Evolutionary conservation across 1,140 invertebrate species (phyloP), one percentile per base, ranked within the genome.

Genomic region (Euglossa dilemma): DNA sequence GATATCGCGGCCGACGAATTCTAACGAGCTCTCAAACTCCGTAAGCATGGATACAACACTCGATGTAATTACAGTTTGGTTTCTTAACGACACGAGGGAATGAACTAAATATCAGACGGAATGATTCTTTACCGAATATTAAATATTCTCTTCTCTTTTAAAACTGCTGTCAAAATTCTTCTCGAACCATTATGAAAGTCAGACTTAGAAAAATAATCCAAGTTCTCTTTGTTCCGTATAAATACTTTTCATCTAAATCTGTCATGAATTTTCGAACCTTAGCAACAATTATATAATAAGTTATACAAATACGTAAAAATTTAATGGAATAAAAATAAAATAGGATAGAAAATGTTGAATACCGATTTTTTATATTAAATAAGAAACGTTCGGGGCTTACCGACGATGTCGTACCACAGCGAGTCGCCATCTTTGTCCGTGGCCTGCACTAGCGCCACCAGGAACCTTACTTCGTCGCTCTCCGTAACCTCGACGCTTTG

Each of bases 331-430:
- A n/a, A n/a, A n/a, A n/a, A n/a, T n/a, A n/a, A n/a, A n/a, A n/a
- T n/a, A n/a, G n/a, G 7, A 50, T 12, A 12, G 2, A 50, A 50
- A 50, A 50, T 14, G 16, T 54, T 14, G 6, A 54, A 0, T 18
- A 14, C 18, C 18, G 18, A 54, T 0, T 18, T 12, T 61, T 61
- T 25, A 61, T 5, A n/a, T 5, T 3, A 7, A 9, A 23, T 2
- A n/a, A 7, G 20, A 23, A 8, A 0, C 8, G 25, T 36, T 3
- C 36, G 14, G 23, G 7, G 95, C 97, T 95, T 94, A 98, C 98
- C 97, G 66, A 97, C 95, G 84, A 99, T 99, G 89, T 97, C 97
- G 92, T 97, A 99, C 97, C 98, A 99, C 61, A 99, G 93, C 66
- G 96, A 95, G 91, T 98, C 97, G 50, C 96, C 96, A 90, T 99